A percentile compares a stretch with the other conserved stretches of the same genome.
These are phyloP conservation scores for Tenthredo amoena DNA, from an alignment of 2,888 invertebrate genomes.

Conservation along the genomic window DNA sequence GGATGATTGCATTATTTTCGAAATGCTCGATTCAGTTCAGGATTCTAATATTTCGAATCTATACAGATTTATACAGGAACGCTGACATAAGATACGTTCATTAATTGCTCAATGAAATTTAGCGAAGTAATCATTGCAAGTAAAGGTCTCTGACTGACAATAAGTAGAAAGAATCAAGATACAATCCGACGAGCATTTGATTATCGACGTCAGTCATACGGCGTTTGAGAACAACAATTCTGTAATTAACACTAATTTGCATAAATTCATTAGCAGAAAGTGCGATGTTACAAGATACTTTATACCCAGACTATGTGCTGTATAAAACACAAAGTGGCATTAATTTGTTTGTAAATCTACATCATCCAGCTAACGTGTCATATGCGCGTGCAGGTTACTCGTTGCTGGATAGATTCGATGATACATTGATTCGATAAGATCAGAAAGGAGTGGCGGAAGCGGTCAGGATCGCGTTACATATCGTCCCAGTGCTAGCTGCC, in stretches of 20 bases:
- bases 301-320: background rate
- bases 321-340: background rate
- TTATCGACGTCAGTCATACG: background rate
- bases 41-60: background rate
- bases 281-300: background rate
- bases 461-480: slow-evolving; percentile 51
- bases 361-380: slow-evolving; percentile 11
- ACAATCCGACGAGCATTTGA: background rate
- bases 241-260: background rate
- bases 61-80: background rate
- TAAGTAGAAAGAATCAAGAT: slow-evolving; percentile 13
- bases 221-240: background rate
- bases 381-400: slow-evolving; percentile 19
- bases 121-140: background rate
- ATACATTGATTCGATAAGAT: slow-evolving; percentile 69
- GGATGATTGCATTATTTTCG: background rate
- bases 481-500: slow-evolving; percentile 44
- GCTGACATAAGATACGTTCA: background rate
- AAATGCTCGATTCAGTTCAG: background rate
- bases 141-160: background rate
- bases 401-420: slow-evolving; percentile 51
- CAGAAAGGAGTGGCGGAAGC: slow-evolving; percentile 67
- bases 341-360: background rate
- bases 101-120: background rate
- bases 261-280: background rate